Evolutionary conservation across 2,797 vertebrate genomes (phyloP), one percentile per base, ranked within the genome.

Genomic region (Podargus strigoides): DNA sequence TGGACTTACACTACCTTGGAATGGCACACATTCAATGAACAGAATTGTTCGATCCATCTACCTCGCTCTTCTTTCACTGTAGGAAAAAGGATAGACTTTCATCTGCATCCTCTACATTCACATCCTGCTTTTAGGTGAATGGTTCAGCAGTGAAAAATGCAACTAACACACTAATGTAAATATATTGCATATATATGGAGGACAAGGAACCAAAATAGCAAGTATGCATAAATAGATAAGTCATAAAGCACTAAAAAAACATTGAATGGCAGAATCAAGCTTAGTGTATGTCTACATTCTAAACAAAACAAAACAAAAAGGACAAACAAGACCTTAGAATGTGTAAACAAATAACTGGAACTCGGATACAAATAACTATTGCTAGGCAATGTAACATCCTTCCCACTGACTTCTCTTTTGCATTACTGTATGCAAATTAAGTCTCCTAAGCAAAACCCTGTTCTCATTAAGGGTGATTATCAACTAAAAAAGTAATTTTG

Each of bases 301-400:
- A 95, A 94, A 42, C 68, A 85, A 95, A 94, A 69, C 67, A 90
- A 88, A 96, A 77, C 81, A 81, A 75, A 93, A 82, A n/a, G 28
- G 41, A 88, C 85, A 96, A 96, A 94, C 79, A 88, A 79, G 63
- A 44, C 79, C 70, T 78, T 44, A 76, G 92, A 96, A 93, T 41
- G 52, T 41, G 86, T 94, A 95, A 97, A 90, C 96, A 96, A 92
- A 89, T 85, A 95, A 72, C 22, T 89, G 50, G 53, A 94, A 88
- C 55, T 84, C 59, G 73, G 59, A 81, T 87, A 83, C 68, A 86
- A 91, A 90, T 53, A 55, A 69, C 67, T 82, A 67, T 78, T 76
- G 14, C 92, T 81, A 90, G 44, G 73, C 89, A 74, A 56, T 80
- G 41, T 47, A 69, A 85, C 41, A 32, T 88, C 41, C 49, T 90